Percentiles rank a stretch among this genome's conserved stretches.
phyloP scores from a whole-genome alignment of 2,797 vertebrate genomes.

The Acanthopagrus latus region DNA sequence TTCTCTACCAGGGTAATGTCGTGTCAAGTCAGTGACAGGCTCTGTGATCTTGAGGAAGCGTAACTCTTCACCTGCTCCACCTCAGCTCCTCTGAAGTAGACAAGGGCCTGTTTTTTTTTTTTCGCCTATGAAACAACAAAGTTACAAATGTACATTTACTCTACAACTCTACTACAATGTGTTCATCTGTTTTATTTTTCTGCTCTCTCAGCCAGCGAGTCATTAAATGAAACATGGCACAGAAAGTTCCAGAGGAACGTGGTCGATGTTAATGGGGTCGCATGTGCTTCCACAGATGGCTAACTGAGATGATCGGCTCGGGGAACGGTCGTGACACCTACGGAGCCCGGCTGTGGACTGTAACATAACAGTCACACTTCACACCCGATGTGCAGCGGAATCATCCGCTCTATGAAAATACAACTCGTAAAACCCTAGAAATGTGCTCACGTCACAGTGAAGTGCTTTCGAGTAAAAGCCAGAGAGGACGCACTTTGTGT shows the following conservation, averaged over 20 bases:
- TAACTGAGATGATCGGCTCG: conserved; percentile 15
- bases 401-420: conserved; percentile 11
- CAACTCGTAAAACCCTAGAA: conserved; percentile 5
- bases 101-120: no score
- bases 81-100: no score
- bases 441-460: conserved; percentile 2
- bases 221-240: conserved; percentile 30
- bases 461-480: conserved; percentile 25
- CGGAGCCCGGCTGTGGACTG: conserved; percentile 16
- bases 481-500: background rate
- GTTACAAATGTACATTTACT: background rate
- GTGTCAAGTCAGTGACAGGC: no score
- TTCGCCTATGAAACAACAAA: background rate
- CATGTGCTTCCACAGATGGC: conserved; percentile 26
- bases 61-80: no score
- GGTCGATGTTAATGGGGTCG: conserved; percentile 36
- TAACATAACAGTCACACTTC: conserved; percentile 16
- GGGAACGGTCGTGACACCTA: conserved; percentile 10
- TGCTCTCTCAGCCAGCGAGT: background rate
- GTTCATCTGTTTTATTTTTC: background rate
- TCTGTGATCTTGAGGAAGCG: no score
- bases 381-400: conserved; percentile 11
- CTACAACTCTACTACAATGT: no score
- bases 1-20: no score
- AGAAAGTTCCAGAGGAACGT: conserved; percentile 21